Evolutionary conservation across 2,113 vertebrate genomes (phyloP).

Genomic region (Falco punctatus): DNA sequence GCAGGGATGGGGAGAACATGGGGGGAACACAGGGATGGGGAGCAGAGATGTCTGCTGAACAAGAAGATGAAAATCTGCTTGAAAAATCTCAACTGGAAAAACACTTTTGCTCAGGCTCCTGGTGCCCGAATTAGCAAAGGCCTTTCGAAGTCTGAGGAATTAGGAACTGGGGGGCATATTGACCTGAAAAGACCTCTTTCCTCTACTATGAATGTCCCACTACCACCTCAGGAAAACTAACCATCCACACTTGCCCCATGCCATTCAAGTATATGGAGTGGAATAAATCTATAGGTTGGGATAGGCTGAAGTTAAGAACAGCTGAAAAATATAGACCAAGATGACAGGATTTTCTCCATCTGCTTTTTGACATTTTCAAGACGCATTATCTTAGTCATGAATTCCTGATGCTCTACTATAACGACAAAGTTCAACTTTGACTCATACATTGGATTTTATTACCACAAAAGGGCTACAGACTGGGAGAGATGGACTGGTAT

Average conservation of each 20-base stretch:
- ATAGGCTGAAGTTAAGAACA: neutral
- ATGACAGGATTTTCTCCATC: neutral
- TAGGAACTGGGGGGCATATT: neutral
- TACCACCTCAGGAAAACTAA: neutral
- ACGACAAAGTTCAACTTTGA: neutral
- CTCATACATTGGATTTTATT: neutral
- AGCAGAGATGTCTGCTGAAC: neutral
- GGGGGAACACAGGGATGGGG: too few species aligned
- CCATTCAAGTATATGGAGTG: neutral
- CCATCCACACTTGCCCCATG: neutral
- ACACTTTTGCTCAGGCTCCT: neutral
- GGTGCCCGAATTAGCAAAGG: neutral
- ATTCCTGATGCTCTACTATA: neutral
- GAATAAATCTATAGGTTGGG: neutral
- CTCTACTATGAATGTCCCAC: neutral
- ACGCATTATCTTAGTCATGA: neutral
- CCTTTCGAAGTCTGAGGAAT: neutral
- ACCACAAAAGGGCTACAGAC: accelerated
- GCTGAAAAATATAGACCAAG: neutral
- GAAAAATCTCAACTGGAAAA: neutral
- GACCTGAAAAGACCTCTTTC: neutral
- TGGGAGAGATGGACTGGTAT: neutral
- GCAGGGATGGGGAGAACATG: neutral
- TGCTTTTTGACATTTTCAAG: constrained; percentile 12
- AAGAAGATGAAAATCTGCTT: neutral